Evolutionary conservation across 1,140 invertebrate genomes (phyloP).

Genomic region (Drosophila teissieri): DNA sequence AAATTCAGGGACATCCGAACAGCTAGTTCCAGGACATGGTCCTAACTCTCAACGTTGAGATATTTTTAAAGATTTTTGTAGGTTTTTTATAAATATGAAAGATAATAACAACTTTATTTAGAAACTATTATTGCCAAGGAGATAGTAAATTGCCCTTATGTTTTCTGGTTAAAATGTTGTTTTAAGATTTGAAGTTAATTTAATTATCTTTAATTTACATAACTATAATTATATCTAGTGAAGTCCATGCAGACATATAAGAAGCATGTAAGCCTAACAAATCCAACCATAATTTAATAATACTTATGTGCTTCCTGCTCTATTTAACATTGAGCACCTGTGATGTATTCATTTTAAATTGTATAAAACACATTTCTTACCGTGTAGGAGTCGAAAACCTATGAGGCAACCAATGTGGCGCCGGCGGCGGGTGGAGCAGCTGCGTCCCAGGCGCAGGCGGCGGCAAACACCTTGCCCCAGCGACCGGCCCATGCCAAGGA

Average conservation of each 20-base stretch:
- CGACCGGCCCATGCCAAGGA: conserved; percentile 88
- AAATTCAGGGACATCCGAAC: conserved; percentile 27
- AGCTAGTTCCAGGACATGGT: conserved; percentile 31
- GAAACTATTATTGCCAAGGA: too few species aligned
- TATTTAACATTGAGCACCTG: too few species aligned
- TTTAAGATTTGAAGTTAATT: too few species aligned
- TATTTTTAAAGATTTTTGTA: neutral
- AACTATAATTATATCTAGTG: too few species aligned
- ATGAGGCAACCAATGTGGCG: conserved; percentile 67
- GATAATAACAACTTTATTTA: neutral
- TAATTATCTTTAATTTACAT: neutral
- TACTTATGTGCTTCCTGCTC: too few species aligned
- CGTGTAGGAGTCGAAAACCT: conserved; percentile 79
- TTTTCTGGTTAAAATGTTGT: too few species aligned
- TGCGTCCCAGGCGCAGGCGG: conserved; percentile 62
- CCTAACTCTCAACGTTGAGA: neutral
- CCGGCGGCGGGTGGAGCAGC: conserved; percentile 35
- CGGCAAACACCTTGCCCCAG: conserved; percentile 57
- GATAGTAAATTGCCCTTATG: too few species aligned
- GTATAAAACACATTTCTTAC: neutral
- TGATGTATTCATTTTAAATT: too few species aligned
- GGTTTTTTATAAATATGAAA: neutral
- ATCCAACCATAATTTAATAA: too few species aligned
- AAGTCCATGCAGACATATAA: too few species aligned
- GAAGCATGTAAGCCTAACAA: too few species aligned